These are phyloP conservation scores for Xenus cinereus DNA, from an alignment of 2,113 vertebrate species.

Conservation along the genomic window DNA sequence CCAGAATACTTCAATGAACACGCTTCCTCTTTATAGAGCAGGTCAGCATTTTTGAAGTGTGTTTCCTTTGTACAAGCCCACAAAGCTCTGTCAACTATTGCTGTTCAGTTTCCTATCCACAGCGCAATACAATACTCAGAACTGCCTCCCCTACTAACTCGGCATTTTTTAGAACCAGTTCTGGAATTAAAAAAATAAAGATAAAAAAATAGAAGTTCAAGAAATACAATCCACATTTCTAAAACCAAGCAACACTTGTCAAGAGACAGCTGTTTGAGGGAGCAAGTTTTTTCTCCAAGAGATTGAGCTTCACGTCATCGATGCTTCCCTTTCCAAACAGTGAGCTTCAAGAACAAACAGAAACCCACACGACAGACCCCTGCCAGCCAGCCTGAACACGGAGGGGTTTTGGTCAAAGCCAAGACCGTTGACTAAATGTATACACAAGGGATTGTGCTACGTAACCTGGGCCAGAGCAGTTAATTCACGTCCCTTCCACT, in stretches of 20 bases:
- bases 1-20: not conserved
- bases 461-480: not conserved
- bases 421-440: not conserved
- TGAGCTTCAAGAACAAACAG: not conserved
- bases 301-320: not conserved
- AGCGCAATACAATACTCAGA: not conserved
- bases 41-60: not conserved
- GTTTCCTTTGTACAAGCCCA: not conserved
- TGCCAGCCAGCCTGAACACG: not conserved
- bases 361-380: not conserved
- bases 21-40: not conserved
- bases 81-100: not conserved
- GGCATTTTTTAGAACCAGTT: not conserved
- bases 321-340: not conserved
- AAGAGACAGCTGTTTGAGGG: not conserved
- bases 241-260: not conserved
- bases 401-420: too few species aligned
- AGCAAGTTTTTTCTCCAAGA: not conserved
- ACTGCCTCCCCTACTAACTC: not conserved
- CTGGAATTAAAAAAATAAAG: not conserved
- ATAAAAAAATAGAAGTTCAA: not conserved
- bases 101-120: not conserved
- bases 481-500: not conserved
- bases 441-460: not conserved
- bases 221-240: not conserved